Evolutionary conservation across 2,113 vertebrate species (phyloP).

Genomic region (Sciurus niger): DNA sequence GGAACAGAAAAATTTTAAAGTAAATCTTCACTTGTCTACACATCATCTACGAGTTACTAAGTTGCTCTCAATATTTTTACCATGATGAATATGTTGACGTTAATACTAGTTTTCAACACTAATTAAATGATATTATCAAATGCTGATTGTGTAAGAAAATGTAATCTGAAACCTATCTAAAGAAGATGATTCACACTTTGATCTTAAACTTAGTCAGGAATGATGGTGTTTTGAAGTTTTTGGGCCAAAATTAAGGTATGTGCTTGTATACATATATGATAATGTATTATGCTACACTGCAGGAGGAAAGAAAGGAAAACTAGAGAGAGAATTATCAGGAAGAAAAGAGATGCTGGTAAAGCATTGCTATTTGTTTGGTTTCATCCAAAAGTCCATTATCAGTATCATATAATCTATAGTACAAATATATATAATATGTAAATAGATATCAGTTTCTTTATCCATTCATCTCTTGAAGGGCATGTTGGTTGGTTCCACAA

Average conservation of each 20-base stretch:
- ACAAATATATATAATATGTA: not conserved
- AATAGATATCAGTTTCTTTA: not conserved
- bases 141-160: not conserved
- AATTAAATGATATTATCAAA: slow-evolving; percentile 27
- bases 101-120: not conserved
- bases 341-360: not conserved
- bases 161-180: not conserved
- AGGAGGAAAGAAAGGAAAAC: not conserved
- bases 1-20: not conserved
- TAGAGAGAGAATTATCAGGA: not conserved
- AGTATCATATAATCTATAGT: not conserved
- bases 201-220: not conserved
- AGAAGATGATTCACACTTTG: not conserved
- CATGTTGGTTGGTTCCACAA: too few relatives aligned
- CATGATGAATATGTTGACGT: not conserved
- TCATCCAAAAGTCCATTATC: not conserved
- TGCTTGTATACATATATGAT: rapidly evolving
- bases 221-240: not conserved
- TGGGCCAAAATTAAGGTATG: not conserved
- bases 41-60: not conserved
- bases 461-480: too few relatives aligned
- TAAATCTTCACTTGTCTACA: not conserved
- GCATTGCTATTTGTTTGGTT: not conserved
- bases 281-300: not conserved
- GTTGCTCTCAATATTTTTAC: not conserved